Conservation (phyloP, 2,113 vertebrate genomes). For the Planiliza haematocheilus region DNA sequence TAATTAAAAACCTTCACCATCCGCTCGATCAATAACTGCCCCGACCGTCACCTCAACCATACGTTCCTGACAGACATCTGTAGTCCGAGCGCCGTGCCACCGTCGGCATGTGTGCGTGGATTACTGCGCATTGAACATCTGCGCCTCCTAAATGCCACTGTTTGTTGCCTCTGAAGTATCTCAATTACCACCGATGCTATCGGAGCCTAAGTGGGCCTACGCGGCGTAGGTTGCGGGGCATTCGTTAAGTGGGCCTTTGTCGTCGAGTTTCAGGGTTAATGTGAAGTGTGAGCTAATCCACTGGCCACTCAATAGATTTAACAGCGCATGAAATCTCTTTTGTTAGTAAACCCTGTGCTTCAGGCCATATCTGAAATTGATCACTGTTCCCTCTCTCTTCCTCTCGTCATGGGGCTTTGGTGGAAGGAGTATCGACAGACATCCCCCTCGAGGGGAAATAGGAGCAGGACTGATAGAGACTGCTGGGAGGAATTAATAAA, state of each 20-base stretch:
- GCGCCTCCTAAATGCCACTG: constrained; percentile 56
- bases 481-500: constrained; percentile 36
- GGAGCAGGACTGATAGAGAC: constrained; percentile 42
- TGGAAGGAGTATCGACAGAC: constrained; percentile 70
- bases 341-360: constrained; percentile 80
- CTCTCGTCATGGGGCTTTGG: constrained; percentile 59
- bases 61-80: constrained; percentile 8
- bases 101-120: constrained; percentile 41
- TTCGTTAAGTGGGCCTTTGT: constrained; percentile 78
- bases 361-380: constrained; percentile 82
- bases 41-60: constrained; percentile 5
- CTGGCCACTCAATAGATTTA: constrained; percentile 81
- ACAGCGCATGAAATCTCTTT: constrained; percentile 83
- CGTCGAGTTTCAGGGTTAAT: constrained; percentile 74
- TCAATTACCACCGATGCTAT: constrained; percentile 77
- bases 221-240: constrained; percentile 48
- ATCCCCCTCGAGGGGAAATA: constrained; percentile 52
- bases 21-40: constrained; percentile 20
- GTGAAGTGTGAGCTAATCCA: constrained; percentile 81
- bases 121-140: constrained; percentile 39
- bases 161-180: constrained; percentile 68
- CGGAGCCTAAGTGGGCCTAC: constrained; percentile 60
- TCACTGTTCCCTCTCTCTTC: constrained; percentile 63
- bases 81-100: neutral
- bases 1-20: constrained; percentile 1